Evolutionary conservation across 2,888 invertebrate genomes (phyloP).

Genomic region (Prenolepis imparis): DNA sequence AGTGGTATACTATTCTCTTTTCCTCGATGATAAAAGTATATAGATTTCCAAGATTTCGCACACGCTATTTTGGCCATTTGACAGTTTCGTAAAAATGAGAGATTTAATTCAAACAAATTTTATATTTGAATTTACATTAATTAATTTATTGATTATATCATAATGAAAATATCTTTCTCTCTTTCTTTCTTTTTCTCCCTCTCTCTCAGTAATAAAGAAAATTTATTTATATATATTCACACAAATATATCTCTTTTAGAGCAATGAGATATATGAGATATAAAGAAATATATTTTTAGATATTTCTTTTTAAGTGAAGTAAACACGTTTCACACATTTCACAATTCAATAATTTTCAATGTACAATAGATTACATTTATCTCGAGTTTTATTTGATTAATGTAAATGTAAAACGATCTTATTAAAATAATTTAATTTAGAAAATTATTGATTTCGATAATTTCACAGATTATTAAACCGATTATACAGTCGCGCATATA

Average conservation of each 20-base stretch:
- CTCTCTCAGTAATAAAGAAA: neutral
- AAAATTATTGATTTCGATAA: neutral
- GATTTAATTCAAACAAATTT: neutral
- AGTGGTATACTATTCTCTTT: neutral
- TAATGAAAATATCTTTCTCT: neutral
- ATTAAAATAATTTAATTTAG: constrained; percentile 1
- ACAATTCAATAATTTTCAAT: neutral
- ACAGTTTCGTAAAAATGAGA: neutral
- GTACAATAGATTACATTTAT: neutral
- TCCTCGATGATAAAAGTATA: neutral
- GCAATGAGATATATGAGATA: neutral
- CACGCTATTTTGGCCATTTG: neutral
- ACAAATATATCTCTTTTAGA: neutral
- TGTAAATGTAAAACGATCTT: neutral
- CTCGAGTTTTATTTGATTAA: neutral
- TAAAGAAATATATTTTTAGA: neutral
- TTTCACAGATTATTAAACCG: neutral
- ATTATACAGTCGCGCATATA: neutral
- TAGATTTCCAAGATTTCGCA: neutral
- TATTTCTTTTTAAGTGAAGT: neutral
- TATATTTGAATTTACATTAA: neutral
- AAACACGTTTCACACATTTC: neutral
- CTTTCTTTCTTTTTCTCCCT: neutral
- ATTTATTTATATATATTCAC: neutral
- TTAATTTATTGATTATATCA: neutral